Percentiles rank a stretch among this genome's conserved stretches.
Evolutionary conservation across 1,140 invertebrate genomes (phyloP).

Genomic region (Zophobas atratus): DNA sequence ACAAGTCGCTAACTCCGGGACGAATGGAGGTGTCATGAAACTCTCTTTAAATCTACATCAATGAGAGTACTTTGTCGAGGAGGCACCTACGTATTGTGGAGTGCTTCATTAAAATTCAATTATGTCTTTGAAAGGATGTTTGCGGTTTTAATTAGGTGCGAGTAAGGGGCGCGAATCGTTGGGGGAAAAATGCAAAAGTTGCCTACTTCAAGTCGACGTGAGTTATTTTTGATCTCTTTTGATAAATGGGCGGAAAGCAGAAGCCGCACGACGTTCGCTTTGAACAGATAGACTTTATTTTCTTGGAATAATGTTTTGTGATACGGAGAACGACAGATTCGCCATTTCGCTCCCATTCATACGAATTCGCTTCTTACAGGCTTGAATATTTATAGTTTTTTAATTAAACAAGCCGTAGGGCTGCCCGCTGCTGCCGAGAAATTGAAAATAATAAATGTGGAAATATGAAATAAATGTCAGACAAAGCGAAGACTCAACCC

Average conservation of each 20-base stretch:
- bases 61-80: not conserved
- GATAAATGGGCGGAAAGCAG: slow-evolving; percentile 10
- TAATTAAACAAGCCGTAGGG: too few species aligned
- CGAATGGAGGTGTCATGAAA: slow-evolving; percentile 17
- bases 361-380: not conserved
- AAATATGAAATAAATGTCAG: too few species aligned
- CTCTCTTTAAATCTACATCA: slow-evolving; percentile 3
- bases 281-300: slow-evolving; percentile 14
- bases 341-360: slow-evolving; percentile 2
- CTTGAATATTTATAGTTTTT: too few species aligned
- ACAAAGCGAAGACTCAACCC: too few species aligned
- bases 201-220: not conserved
- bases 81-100: not conserved
- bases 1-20: not conserved
- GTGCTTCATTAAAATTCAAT: slow-evolving; percentile 20
- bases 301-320: slow-evolving; percentile 4
- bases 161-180: not conserved
- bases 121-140: not conserved
- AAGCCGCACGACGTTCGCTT: slow-evolving; percentile 11
- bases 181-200: not conserved
- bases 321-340: not conserved
- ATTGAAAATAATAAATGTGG: too few species aligned
- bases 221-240: slow-evolving; percentile 10
- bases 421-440: too few species aligned
- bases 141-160: not conserved